Evolutionary conservation across 2,888 invertebrate genomes (phyloP), one percentile per base, ranked within the genome.

Genomic region (Meghimatium bilineatum): DNA sequence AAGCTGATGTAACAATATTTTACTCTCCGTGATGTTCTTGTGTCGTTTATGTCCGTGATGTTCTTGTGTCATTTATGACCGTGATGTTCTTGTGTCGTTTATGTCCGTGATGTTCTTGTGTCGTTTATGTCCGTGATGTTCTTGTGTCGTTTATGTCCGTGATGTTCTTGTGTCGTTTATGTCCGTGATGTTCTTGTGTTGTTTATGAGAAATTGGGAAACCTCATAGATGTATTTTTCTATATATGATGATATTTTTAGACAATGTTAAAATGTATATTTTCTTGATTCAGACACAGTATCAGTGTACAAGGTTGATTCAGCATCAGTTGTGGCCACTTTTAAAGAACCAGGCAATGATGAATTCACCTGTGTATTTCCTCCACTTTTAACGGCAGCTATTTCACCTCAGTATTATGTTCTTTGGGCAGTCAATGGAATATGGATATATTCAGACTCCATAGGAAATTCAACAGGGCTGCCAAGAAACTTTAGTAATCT

Each of bases 351-450:
- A 23, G 86, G 86, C 34, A 82, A 87, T 67, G 89, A 89, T 75
- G 85, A 63, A 1, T 88, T 88, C 67, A 85, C 52, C 56, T 89
- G 89, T 80, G 56, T 81, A 1, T 87, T 86, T 81, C 44, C 83
- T 14, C 26, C 76, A 0, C 67, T 85, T 0, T n/a, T 26, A 5
- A 34, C 36, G 49, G 49, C 69, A 3, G 74, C 60, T n/a, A 66
- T 36, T 20, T 44, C 29, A 12, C 52, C 88, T 8, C 63, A 75
- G 20, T 86, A 87, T 34, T 77, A 86, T 69, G 86, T 89, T 17
- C 69, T 89, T 26, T 89, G 89, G 89, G 82, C 79, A 29, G 86
- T 89, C 26, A 83, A 89, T 75, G 88, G 87, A 14, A 36, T 76
- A 52, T 87, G 86, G 83, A 82, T 87, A 17, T 69, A 80, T 60